These are phyloP conservation scores for Crotalus horridus DNA, from an alignment of 2,113 vertebrate genomes.

Conservation along the genomic window DNA sequence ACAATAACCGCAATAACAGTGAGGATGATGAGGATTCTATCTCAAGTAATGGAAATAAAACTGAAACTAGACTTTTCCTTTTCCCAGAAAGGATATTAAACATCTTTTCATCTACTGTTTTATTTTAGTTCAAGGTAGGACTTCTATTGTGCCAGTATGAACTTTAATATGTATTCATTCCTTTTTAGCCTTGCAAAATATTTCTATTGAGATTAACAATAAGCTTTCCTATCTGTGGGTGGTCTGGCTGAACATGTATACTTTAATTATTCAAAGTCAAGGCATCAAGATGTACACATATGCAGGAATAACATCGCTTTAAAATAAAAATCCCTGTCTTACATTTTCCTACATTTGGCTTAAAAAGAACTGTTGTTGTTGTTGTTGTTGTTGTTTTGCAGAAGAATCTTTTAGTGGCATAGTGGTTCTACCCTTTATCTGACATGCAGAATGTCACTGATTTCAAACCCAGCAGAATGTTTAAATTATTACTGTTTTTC, in stretches of 20 bases:
- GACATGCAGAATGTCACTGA: neutral
- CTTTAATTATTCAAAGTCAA: neutral
- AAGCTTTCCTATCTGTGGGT: neutral
- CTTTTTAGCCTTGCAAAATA: neutral
- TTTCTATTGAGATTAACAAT: neutral
- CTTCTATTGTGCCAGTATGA: slow-evolving; percentile 33
- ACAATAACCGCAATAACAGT: neutral
- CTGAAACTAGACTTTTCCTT: slow-evolving; percentile 26
- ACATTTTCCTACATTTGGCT: neutral
- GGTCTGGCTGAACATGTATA: neutral
- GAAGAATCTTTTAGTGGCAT: neutral
- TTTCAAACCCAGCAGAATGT: neutral
- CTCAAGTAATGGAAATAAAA: slow-evolving; percentile 35
- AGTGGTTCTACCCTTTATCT: neutral
- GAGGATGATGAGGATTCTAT: neutral
- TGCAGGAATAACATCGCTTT: neutral
- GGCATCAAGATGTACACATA: neutral
- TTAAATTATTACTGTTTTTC: neutral
- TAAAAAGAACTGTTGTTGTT: neutral
- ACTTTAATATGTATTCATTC: neutral
- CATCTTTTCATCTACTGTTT: slow-evolving; percentile 46
- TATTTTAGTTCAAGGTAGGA: slow-evolving; percentile 31
- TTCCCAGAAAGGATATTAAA: slow-evolving; percentile 11
- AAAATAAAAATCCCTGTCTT: neutral
- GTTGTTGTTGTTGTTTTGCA: neutral